A percentile compares a stretch with the other conserved stretches of the same genome.
Evolutionary conservation across 2,113 vertebrate genomes (phyloP).

Genomic region (Apus apus): DNA sequence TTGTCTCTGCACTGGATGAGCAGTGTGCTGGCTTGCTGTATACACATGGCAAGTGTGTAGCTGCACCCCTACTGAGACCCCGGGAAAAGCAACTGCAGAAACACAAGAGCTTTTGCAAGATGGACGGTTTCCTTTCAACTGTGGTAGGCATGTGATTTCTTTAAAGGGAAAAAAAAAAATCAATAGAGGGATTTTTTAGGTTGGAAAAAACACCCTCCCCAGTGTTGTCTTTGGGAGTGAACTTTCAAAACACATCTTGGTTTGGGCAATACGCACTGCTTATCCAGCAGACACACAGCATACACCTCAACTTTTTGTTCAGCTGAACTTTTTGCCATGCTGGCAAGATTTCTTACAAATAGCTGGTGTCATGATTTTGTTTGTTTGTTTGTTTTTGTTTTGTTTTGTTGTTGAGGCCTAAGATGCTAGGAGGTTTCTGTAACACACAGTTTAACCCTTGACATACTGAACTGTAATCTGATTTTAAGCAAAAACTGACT

Average conservation of each 20-base stretch:
- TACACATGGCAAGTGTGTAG: background rate
- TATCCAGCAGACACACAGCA: background rate
- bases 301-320: background rate
- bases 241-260: background rate
- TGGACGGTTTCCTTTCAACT: conserved; percentile 20
- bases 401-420: background rate
- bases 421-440: background rate
- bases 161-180: conserved; percentile 22
- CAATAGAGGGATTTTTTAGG: background rate
- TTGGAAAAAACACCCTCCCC: background rate
- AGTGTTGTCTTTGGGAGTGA: background rate
- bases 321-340: background rate
- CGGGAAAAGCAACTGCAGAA: conserved; percentile 13
- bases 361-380: background rate
- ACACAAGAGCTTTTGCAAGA: conserved; percentile 18
- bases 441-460: background rate
- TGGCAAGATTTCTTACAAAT: background rate
- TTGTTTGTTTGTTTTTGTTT: too few relatives aligned
- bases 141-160: conserved; percentile 23
- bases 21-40: conserved; percentile 3
- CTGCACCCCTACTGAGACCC: conserved; percentile 32
- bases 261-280: background rate
- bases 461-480: background rate
- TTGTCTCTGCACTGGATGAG: background rate
- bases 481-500: conserved; percentile 4